Conservation (phyloP, 2,888 invertebrate species). For the Mystacides longicornis region DNA sequence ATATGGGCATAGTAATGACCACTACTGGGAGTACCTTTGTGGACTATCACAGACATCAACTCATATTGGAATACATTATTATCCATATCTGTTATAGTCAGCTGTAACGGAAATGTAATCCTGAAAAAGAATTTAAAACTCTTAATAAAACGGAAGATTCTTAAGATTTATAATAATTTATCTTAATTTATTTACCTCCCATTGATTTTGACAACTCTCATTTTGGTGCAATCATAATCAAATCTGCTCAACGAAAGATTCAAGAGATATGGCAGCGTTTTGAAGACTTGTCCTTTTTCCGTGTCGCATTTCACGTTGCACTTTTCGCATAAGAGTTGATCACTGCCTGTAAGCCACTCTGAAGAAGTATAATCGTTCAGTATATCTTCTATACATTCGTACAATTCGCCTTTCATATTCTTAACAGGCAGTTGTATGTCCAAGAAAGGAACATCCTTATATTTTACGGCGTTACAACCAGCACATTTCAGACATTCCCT, state of each 20-base stretch:
- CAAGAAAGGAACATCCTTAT: conserved; percentile 55
- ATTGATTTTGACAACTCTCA: not conserved
- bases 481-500: conserved; percentile 80
- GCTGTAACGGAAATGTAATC: conserved; percentile 71
- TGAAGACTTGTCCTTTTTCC: conserved; percentile 82
- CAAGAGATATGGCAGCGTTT: conserved; percentile 77
- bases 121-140: conserved; percentile 39
- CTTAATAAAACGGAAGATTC: not conserved
- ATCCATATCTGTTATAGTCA: conserved; percentile 68
- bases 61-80: conserved; percentile 53
- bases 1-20: conserved; percentile 77
- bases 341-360: conserved; percentile 73
- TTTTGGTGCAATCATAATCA: conserved; percentile 59
- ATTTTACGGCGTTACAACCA: conserved; percentile 55
- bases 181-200: not conserved
- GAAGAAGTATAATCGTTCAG: conserved; percentile 76
- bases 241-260: conserved; percentile 84
- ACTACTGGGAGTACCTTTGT: conserved; percentile 82
- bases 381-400: conserved; percentile 78
- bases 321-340: conserved; percentile 81
- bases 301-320: conserved; percentile 84
- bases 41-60: conserved; percentile 86
- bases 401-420: conserved; percentile 68
- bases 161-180: not conserved
- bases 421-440: conserved; percentile 82